phyloP scores from a whole-genome alignment of 1,140 invertebrate species.

The Cecropterus lyciades region DNA sequence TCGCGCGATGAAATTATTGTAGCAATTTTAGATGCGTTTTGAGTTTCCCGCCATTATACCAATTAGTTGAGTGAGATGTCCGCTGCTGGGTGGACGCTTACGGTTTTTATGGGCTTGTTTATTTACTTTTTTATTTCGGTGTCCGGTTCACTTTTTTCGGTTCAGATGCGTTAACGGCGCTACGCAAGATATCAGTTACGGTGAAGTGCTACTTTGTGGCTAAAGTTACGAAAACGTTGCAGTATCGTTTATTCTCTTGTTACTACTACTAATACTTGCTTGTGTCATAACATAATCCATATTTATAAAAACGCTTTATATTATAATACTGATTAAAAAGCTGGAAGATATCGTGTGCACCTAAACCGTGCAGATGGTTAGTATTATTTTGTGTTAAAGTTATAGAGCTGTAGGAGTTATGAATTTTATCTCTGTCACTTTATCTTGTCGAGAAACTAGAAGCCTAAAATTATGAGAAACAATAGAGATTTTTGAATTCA shows the following conservation, averaged over 20 bases:
- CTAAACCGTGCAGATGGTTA: too few relatives aligned
- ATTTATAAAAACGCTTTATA: too few relatives aligned
- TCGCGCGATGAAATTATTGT: constrained; percentile 70
- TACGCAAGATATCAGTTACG: not conserved
- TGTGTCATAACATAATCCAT: too few relatives aligned
- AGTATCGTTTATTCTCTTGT: not conserved
- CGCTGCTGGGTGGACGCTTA: constrained; percentile 66
- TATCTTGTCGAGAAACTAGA: too few relatives aligned
- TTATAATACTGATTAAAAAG: not conserved
- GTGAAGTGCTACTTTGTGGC: not conserved
- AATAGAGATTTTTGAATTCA: too few relatives aligned
- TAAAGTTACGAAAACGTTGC: not conserved
- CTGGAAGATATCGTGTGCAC: not conserved
- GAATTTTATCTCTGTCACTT: too few relatives aligned
- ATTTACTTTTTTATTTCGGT: constrained; percentile 40
- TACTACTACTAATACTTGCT: too few relatives aligned
- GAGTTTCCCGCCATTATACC: constrained; percentile 75
- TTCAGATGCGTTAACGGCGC: constrained; percentile 1
- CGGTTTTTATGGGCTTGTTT: constrained; percentile 65
- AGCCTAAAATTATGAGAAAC: too few relatives aligned
- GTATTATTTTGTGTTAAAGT: too few relatives aligned
- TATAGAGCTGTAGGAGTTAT: too few relatives aligned
- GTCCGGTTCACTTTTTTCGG: constrained; percentile 22
- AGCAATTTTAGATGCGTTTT: constrained; percentile 65
- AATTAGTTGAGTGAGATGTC: constrained; percentile 84